Evolutionary conservation across 2,888 invertebrate genomes (phyloP).

Genomic region (Sialis lutaria): DNA sequence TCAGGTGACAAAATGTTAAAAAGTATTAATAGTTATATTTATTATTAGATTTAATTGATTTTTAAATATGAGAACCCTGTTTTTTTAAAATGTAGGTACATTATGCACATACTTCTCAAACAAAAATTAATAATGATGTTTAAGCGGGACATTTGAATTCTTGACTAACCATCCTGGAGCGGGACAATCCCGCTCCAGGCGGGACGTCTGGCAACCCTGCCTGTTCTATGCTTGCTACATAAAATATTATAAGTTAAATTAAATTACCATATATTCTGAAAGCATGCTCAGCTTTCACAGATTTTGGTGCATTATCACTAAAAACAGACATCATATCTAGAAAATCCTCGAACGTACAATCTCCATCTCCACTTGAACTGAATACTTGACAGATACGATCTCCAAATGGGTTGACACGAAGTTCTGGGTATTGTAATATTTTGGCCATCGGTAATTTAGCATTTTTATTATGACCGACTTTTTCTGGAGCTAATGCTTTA

Average conservation of each 20-base stretch:
- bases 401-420: conserved; percentile 80
- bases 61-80: too few species aligned
- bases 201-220: too few species aligned
- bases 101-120: too few species aligned
- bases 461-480: conserved; percentile 76
- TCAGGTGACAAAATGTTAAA: too few species aligned
- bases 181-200: too few species aligned
- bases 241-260: not conserved
- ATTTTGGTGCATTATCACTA: conserved; percentile 77
- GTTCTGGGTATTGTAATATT: conserved; percentile 71
- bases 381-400: conserved; percentile 86
- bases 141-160: too few species aligned
- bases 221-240: not conserved
- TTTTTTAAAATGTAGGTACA: too few species aligned
- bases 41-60: too few species aligned
- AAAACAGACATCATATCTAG: conserved; percentile 95
- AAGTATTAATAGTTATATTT: too few species aligned
- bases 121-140: too few species aligned
- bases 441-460: conserved; percentile 72
- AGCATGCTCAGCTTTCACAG: conserved; percentile 88
- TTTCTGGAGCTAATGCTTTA: conserved; percentile 74
- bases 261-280: conserved; percentile 82
- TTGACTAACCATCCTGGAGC: too few species aligned
- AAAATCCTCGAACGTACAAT: conserved; percentile 90
- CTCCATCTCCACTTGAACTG: conserved; percentile 74